Percentiles rank a stretch among this genome's conserved stretches.
Conservation (phyloP, 2,888 invertebrate genomes). For the Pogonocherus hispidulus region DNA sequence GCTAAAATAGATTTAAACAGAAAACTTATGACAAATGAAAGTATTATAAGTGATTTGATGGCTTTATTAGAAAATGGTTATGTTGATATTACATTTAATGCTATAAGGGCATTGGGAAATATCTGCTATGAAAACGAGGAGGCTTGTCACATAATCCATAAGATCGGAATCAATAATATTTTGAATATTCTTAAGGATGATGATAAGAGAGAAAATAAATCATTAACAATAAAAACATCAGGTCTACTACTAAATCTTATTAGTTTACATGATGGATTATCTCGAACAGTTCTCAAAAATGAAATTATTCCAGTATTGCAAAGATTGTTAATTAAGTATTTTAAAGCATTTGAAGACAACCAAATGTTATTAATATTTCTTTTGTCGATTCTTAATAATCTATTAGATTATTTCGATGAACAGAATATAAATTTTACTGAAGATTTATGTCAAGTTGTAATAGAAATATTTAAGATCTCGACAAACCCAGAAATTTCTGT, state of each 20-base stretch:
- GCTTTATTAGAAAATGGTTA: slow-evolving; percentile 72
- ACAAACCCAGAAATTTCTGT: slow-evolving; percentile 81
- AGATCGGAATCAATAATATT: slow-evolving; percentile 60
- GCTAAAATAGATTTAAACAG: slow-evolving; percentile 85
- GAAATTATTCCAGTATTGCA: slow-evolving; percentile 72
- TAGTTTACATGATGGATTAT: slow-evolving; percentile 79
- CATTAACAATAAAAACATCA: slow-evolving; percentile 73
- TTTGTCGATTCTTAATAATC: slow-evolving; percentile 74
- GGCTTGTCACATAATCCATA: slow-evolving; percentile 71
- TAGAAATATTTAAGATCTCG: slow-evolving; percentile 76
- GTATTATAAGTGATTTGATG: slow-evolving; percentile 74
- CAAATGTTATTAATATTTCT: slow-evolving; percentile 73
- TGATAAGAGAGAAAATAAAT: slow-evolving; percentile 48
- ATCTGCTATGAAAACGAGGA: slow-evolving; percentile 90
- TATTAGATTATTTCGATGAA: slow-evolving; percentile 76
- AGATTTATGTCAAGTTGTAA: slow-evolving; percentile 66
- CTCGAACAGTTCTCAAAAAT: slow-evolving; percentile 73
- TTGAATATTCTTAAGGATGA: slow-evolving; percentile 57
- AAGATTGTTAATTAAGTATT: slow-evolving; percentile 70
- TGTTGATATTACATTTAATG: slow-evolving; percentile 75
- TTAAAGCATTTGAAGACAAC: slow-evolving; percentile 70
- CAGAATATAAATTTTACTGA: slow-evolving; percentile 62
- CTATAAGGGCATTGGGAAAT: slow-evolving; percentile 88
- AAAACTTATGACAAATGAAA: slow-evolving; percentile 76
- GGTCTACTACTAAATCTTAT: slow-evolving; percentile 87